Evolutionary conservation across 2,797 vertebrate genomes (phyloP).

Genomic region (Ceryle rudis): DNA sequence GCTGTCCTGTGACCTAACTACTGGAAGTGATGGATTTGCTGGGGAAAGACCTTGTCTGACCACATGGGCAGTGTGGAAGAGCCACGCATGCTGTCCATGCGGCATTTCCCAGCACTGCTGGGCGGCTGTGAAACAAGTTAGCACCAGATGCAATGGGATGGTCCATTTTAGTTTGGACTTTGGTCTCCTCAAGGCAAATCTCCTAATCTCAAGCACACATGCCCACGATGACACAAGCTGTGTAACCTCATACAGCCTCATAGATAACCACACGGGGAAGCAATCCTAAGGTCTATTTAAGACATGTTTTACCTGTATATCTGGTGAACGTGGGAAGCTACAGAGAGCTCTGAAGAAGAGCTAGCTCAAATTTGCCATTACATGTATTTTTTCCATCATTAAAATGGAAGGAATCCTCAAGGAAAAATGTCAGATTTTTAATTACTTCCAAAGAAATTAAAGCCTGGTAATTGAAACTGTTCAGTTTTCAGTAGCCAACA

Average conservation of each 20-base stretch:
- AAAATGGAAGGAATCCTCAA: background rate
- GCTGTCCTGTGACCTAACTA: background rate
- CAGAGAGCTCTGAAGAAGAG: background rate
- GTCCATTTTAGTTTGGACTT: background rate
- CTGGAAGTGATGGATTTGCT: slow-evolving; percentile 40
- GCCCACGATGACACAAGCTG: background rate
- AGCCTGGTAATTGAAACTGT: background rate
- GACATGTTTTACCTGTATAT: background rate
- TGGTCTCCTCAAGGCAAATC: background rate
- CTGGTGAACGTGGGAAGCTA: background rate
- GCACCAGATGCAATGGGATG: fast-evolving
- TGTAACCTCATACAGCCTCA: background rate
- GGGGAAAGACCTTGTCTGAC: background rate
- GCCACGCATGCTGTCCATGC: fast-evolving
- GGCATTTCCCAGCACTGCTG: slow-evolving; percentile 5
- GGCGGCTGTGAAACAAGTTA: background rate
- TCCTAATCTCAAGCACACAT: background rate
- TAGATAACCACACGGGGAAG: background rate
- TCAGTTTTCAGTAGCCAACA: background rate
- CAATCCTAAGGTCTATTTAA: background rate
- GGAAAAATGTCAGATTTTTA: slow-evolving; percentile 5
- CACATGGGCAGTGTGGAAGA: background rate
- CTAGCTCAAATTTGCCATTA: background rate
- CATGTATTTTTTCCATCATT: background rate
- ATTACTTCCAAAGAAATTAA: slow-evolving; percentile 26